A percentile compares a stretch with the other conserved stretches of the same genome.
Evolutionary conservation across 2,113 vertebrate genomes (phyloP).

Genomic region (Lasiurus cinereus): DNA sequence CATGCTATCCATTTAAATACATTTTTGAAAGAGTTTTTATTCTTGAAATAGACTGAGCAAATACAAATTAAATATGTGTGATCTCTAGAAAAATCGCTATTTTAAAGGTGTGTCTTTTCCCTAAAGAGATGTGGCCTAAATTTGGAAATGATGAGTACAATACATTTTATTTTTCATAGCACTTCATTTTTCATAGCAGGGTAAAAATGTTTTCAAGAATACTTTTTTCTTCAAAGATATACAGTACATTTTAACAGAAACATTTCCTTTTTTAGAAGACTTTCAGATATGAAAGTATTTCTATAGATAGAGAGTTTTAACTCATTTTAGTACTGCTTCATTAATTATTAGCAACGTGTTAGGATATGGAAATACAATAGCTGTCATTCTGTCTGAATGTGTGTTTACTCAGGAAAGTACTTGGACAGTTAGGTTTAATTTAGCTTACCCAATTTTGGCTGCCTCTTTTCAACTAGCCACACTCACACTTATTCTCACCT

Average conservation of each 20-base stretch:
- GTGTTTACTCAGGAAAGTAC: slow-evolving; percentile 37
- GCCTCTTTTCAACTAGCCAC: neutral
- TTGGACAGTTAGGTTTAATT: slow-evolving; percentile 53
- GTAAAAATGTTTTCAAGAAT: neutral
- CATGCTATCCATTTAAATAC: neutral
- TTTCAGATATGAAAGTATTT: neutral
- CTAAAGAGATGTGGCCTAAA: neutral
- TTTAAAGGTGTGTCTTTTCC: neutral
- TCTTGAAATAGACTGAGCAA: neutral
- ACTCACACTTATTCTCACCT: neutral
- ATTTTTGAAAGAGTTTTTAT: slow-evolving; percentile 7
- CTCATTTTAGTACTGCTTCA: neutral
- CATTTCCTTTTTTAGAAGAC: neutral
- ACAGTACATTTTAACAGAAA: neutral
- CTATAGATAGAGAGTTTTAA: neutral
- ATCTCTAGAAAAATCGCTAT: slow-evolving; percentile 6
- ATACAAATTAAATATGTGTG: slow-evolving; percentile 52
- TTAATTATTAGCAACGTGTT: neutral
- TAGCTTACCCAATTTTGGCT: neutral
- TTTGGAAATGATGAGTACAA: slow-evolving; percentile 28
- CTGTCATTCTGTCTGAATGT: neutral
- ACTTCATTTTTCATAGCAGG: slow-evolving; percentile 56
- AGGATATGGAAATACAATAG: neutral
- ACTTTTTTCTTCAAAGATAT: neutral
- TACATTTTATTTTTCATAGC: slow-evolving; percentile 25